Evolutionary conservation across 92 coral and sea anemone species (phyloP).

Genomic region (Phenganax subtilis): DNA sequence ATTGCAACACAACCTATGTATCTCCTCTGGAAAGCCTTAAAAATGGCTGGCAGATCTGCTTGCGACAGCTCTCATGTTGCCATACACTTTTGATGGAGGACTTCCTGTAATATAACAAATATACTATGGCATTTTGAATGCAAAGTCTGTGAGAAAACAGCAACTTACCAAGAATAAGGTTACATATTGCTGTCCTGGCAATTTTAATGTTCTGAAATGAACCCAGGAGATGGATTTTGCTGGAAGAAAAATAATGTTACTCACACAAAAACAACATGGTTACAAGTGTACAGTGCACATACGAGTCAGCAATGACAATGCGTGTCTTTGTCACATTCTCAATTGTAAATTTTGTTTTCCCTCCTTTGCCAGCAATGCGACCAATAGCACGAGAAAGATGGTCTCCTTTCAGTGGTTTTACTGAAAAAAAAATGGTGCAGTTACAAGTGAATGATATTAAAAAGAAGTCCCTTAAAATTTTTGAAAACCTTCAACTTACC

Average conservation of each 20-base stretch:
- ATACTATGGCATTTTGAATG: not conserved
- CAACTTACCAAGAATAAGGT: constrained; percentile 51
- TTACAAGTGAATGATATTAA: not conserved
- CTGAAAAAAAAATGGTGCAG: constrained; percentile 43
- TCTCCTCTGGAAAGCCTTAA: constrained; percentile 23
- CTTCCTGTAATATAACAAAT: constrained; percentile 57
- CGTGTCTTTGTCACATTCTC: constrained; percentile 99
- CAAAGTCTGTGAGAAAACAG: not conserved
- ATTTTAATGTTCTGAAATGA: constrained; percentile 95
- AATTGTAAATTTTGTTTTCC: constrained; percentile 88
- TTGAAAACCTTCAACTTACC: constrained; percentile 50
- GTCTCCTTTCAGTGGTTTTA: constrained; percentile 91
- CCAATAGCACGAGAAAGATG: constrained; percentile 98
- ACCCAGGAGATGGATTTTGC: constrained; percentile 91
- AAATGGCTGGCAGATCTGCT: constrained; percentile 86
- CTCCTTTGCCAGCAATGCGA: constrained; percentile 93
- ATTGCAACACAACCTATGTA: no score
- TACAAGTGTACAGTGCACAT: constrained; percentile 38
- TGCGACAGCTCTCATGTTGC: constrained; percentile 95
- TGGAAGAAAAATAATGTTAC: constrained; percentile 27
- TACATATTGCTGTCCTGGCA: constrained; percentile 96
- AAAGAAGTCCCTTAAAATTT: not conserved
- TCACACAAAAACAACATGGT: not conserved
- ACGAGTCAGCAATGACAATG: constrained; percentile 95
- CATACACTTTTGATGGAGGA: constrained; percentile 96